Base-by-base conservation (phyloP, 2,888 invertebrate species). In the Adelphocoris suturalis region DNA sequence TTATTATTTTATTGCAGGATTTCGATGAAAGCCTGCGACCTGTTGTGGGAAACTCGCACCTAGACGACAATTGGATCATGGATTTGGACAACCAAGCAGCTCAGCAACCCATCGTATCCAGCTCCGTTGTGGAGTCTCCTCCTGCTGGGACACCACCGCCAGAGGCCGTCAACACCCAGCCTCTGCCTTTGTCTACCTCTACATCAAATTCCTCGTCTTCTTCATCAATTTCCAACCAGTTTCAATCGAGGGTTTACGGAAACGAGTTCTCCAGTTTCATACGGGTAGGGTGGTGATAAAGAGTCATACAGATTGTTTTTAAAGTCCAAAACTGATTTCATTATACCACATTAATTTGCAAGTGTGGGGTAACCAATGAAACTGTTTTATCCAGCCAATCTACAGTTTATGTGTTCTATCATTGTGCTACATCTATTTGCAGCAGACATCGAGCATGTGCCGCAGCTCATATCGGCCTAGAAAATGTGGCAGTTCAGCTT, bases 61-160 rank as follows among this genome's bases (percentile, higher is more conserved):
- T 47, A 3, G 86, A 76, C 7, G 88, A 88, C 28, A 80, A 88
- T 28, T 88, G 88, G 88, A 90, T 92, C 12, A 91, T 91, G 90
- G 92, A 92, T 47, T 90, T 92, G 55, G 92, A 92, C 88, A 91
- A 91, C 80, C 92, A 91, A 19, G 46, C 89, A 14, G 48, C 90
- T 46, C 90, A 87, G 52, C 90, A 86, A 82, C 81, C 89, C 0
- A 61, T 88, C 55, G 88, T 88, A 14, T 88, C 88, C 61, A 76
- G 76, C 14, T 88, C 88, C 4, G 88, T 88, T 9, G 78, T 68
- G 12, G 88, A 80, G 37, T 78, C 80, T 9, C 57, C 85, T 3
- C 27, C 88, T 55, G 61, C 37, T 14, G 37, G 37, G 7, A 37
- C 57, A 3, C 87, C 87, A 48, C 16, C 90, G 11, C 27, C 89